phyloP scores from a whole-genome alignment of 2,113 vertebrate species.

The Myrmophylax atrothorax region DNA sequence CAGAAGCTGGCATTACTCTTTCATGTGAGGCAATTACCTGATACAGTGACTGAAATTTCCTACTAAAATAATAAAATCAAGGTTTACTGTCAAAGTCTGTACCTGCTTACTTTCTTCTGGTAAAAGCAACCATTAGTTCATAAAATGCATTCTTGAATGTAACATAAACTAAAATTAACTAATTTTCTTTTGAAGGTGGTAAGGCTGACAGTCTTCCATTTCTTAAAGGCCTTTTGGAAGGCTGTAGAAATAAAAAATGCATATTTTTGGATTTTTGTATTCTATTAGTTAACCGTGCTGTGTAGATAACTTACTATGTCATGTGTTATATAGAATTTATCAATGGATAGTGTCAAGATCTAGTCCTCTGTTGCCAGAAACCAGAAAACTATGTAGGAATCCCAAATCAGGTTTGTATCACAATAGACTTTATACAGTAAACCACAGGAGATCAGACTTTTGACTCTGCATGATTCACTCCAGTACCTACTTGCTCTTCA shows the following conservation, averaged over 20 bases:
- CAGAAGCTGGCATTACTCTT: background rate
- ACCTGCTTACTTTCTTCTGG: background rate
- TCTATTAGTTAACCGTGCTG: background rate
- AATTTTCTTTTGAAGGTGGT: background rate
- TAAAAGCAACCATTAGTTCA: slow-evolving; percentile 40
- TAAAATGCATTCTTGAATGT: slow-evolving; percentile 15
- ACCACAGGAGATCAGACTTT: background rate
- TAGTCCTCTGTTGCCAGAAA: background rate
- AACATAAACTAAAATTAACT: background rate
- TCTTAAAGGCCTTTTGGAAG: background rate
- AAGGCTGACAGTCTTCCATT: background rate
- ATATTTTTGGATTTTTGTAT: background rate
- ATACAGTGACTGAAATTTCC: slow-evolving; percentile 4
- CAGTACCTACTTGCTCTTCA: background rate
- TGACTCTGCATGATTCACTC: background rate
- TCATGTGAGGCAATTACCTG: slow-evolving; percentile 7
- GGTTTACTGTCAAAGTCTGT: slow-evolving; percentile 8
- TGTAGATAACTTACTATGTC: background rate
- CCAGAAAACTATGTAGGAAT: background rate
- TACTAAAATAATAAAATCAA: slow-evolving; percentile 39
- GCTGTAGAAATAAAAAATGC: background rate
- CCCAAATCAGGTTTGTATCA: background rate
- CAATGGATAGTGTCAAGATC: background rate
- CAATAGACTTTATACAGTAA: background rate
- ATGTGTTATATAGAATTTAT: background rate